These are phyloP conservation scores for Mico argentatus DNA, from an alignment of 2,797 vertebrate species.

Conservation along the genomic window DNA sequence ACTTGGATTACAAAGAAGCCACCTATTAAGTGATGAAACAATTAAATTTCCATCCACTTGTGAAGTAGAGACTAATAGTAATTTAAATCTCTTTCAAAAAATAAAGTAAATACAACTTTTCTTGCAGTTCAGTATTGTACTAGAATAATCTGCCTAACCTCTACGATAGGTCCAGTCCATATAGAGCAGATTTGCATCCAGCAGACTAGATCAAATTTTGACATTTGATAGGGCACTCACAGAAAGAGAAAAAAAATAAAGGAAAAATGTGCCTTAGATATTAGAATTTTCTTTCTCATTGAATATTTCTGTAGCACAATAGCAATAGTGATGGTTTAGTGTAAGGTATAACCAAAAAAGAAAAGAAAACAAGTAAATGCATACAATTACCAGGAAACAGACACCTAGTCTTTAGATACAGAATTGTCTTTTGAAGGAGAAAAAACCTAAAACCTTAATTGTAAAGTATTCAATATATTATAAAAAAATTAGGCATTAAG, in stretches of 20 bases:
- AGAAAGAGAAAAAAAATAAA: neutral
- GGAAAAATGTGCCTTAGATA: neutral
- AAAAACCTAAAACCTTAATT: neutral
- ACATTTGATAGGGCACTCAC: neutral
- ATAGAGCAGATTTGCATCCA: neutral
- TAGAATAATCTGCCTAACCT: neutral
- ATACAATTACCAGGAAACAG: neutral
- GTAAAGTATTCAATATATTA: neutral
- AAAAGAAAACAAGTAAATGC: neutral
- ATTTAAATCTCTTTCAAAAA: neutral
- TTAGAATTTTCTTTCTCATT: neutral
- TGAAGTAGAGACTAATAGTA: neutral
- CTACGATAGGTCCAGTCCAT: neutral
- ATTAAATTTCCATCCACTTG: neutral
- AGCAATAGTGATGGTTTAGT: neutral
- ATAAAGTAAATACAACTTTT: neutral
- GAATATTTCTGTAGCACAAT: neutral
- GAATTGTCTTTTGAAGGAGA: neutral
- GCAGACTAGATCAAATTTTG: neutral
- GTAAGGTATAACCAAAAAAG: neutral
- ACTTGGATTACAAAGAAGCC: neutral
- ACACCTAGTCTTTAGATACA: neutral
- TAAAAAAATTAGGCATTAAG: neutral
- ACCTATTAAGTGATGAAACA: neutral
- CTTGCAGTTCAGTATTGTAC: neutral